Conservation (phyloP, 2,888 invertebrate genomes). For the Griposia aprilina region DNA sequence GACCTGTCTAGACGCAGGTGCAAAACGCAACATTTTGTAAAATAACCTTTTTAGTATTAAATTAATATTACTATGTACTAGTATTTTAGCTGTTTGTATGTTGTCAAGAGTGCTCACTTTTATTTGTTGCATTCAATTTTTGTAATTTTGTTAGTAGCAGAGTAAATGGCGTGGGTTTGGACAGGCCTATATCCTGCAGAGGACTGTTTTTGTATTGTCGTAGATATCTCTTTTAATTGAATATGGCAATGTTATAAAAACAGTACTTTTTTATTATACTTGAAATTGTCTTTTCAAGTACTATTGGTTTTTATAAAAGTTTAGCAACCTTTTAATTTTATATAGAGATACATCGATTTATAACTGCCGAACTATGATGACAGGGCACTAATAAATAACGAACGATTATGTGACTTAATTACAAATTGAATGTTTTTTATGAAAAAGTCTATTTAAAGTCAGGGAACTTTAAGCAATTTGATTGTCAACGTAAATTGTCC, state of each 20-base stretch:
- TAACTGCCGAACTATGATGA: conserved; percentile 18
- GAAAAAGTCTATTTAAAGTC: background rate
- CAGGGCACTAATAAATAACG: conserved; percentile 11
- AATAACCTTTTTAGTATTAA: conserved; percentile 49
- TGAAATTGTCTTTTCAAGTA: background rate
- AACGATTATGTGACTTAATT: conserved; percentile 10
- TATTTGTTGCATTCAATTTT: background rate
- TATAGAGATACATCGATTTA: background rate
- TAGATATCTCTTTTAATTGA: background rate
- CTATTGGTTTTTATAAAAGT: conserved; percentile 1
- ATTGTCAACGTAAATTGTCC: background rate
- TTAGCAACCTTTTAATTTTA: conserved; percentile 14
- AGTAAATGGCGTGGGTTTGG: background rate
- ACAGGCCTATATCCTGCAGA: background rate
- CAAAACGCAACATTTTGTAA: conserved; percentile 57
- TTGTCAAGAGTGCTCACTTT: conserved; percentile 4
- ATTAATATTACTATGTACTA: conserved; percentile 7
- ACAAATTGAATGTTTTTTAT: background rate
- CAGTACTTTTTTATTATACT: background rate
- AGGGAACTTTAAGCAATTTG: background rate
- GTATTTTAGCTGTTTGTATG: background rate
- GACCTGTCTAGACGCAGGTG: conserved; percentile 57
- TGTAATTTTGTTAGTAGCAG: background rate
- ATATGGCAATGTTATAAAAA: background rate
- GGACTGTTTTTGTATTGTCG: background rate